Evolutionary conservation across 2,797 vertebrate genomes (phyloP).

Genomic region (Odontamblyopus rebecca): DNA sequence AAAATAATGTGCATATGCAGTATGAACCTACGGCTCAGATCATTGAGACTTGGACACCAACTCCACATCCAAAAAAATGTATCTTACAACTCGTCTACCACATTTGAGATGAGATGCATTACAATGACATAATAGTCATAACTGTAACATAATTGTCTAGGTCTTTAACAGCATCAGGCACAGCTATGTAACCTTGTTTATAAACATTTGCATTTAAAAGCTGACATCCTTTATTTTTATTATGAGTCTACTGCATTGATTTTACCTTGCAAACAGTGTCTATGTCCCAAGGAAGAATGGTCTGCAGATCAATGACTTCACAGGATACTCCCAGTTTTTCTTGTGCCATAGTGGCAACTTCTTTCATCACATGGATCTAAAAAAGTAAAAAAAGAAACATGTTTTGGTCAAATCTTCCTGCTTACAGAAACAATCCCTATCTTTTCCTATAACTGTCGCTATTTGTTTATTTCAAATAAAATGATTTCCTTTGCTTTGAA

Average conservation of each 20-base stretch:
- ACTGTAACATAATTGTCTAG: neutral
- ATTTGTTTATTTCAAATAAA: neutral
- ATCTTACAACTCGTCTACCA: too few species aligned
- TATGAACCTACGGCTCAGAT: too few species aligned
- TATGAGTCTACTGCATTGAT: neutral
- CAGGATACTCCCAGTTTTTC: slow-evolving; percentile 98
- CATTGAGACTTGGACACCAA: too few species aligned
- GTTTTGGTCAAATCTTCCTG: neutral
- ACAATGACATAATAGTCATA: neutral
- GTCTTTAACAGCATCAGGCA: neutral
- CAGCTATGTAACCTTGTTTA: slow-evolving; percentile 24
- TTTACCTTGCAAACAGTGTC: slow-evolving; percentile 95
- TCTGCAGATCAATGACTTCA: slow-evolving; percentile 94
- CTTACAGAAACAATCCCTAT: neutral
- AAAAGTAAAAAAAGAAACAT: neutral
- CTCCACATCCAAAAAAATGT: too few species aligned
- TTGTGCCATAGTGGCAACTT: slow-evolving; percentile 92
- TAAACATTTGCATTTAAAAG: slow-evolving; percentile 22
- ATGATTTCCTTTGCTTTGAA: slow-evolving; percentile 45
- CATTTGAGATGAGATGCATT: too few species aligned
- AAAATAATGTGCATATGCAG: neutral
- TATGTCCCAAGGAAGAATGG: slow-evolving; percentile 93
- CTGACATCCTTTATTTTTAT: neutral
- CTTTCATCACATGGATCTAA: slow-evolving; percentile 93
- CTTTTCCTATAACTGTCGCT: neutral